Percentiles rank a stretch among this genome's conserved stretches.
Evolutionary conservation across 2,797 vertebrate species (phyloP).

Genomic region (Xiphophorus birchmanni): DNA sequence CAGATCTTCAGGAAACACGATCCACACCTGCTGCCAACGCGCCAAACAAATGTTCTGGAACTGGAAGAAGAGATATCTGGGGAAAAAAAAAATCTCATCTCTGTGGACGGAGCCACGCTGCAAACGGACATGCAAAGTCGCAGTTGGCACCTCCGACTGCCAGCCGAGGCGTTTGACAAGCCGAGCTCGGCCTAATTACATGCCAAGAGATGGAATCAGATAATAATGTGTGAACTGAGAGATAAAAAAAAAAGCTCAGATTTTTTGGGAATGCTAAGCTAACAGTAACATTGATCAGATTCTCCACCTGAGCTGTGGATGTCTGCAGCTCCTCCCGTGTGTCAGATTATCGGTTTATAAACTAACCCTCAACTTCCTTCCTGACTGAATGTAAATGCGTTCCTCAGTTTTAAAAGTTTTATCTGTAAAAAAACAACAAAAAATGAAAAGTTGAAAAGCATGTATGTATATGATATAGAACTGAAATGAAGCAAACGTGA

Average conservation of each 20-base stretch:
- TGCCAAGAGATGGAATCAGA: neutral
- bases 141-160: neutral
- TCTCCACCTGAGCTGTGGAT: neutral
- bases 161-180: neutral
- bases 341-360: neutral
- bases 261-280: neutral
- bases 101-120: neutral
- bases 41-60: neutral
- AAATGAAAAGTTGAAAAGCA: neutral
- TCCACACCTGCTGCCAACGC: neutral
- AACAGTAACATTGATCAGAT: neutral
- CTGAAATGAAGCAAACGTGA: neutral
- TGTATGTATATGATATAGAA: neutral
- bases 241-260: neutral
- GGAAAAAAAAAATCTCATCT: neutral
- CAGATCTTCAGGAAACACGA: neutral
- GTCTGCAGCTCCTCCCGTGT: neutral
- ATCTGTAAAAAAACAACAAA: neutral
- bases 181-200: neutral
- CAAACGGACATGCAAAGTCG: neutral
- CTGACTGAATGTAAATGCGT: neutral
- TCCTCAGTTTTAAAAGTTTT: neutral
- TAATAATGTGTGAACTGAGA: neutral
- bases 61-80: neutral
- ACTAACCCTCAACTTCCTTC: neutral